phyloP scores from a whole-genome alignment of 2,888 invertebrate genomes.

The Drosophila bunnanda region DNA sequence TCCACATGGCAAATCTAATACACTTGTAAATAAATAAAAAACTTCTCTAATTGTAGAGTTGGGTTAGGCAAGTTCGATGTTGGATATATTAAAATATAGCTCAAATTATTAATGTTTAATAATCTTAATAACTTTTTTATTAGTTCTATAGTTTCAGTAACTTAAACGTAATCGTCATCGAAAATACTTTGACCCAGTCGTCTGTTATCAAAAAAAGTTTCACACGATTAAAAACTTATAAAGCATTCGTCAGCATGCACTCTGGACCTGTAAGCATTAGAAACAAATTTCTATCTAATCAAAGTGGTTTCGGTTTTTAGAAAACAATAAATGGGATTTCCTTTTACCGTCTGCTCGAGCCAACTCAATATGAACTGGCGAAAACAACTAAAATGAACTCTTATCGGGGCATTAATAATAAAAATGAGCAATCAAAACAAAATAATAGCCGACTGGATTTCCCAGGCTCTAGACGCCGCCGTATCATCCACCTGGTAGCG shows the following conservation, averaged over 20 bases:
- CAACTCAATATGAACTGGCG: constrained; percentile 6
- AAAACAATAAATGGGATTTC: constrained; percentile 20
- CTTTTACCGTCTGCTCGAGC: not conserved
- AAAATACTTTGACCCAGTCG: not conserved
- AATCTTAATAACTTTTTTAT: not conserved
- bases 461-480: constrained; percentile 18
- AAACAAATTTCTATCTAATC: constrained; percentile 14
- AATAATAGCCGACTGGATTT: constrained; percentile 10
- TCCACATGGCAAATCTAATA: not conserved
- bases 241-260: not conserved
- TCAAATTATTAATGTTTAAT: too few relatives aligned
- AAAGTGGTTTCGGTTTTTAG: not conserved
- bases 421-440: constrained; percentile 32
- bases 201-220: not conserved
- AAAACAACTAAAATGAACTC: not conserved
- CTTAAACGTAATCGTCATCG: not conserved
- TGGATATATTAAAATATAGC: not conserved
- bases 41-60: too few relatives aligned
- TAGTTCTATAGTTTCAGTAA: not conserved
- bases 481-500: not conserved
- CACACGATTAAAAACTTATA: not conserved
- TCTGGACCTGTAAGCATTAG: not conserved
- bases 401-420: constrained; percentile 7
- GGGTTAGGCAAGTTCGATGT: not conserved
- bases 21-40: not conserved